These are phyloP conservation scores for Crocodylus rhombifer DNA, from an alignment of 2,797 vertebrate genomes.

Conservation along the genomic window DNA sequence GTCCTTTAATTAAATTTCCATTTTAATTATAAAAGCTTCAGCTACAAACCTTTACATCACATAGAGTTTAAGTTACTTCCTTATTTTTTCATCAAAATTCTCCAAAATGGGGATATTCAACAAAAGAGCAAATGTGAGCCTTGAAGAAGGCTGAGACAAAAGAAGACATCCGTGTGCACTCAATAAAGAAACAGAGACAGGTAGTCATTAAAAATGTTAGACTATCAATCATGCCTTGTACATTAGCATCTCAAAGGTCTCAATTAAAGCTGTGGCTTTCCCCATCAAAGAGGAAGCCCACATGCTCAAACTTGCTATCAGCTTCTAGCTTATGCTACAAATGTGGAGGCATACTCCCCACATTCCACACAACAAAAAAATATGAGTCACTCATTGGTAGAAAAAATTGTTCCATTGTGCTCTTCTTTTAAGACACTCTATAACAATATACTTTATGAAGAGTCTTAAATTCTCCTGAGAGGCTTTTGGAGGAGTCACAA, in stretches of 20 bases:
- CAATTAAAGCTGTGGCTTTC: not conserved
- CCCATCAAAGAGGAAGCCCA: not conserved
- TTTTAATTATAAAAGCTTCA: not conserved
- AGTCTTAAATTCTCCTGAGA: not conserved
- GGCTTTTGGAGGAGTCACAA: accelerated
- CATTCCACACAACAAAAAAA: not conserved
- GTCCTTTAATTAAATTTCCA: not conserved
- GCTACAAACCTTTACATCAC: not conserved
- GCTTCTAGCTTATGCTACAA: not conserved
- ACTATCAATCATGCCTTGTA: not conserved
- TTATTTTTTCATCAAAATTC: not conserved
- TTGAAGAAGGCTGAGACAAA: not conserved
- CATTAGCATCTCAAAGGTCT: not conserved
- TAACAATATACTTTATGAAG: not conserved
- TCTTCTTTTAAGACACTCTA: not conserved
- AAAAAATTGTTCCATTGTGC: not conserved
- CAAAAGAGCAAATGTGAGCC: not conserved
- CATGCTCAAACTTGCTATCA: not conserved
- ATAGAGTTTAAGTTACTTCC: not conserved
- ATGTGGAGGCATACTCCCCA: not conserved
- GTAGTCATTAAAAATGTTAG: not conserved
- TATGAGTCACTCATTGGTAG: not conserved
- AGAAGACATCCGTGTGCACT: not conserved
- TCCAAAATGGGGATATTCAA: not conserved
- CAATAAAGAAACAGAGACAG: not conserved